These are phyloP conservation scores for Sinocyclocheilus anshuiensis DNA, from an alignment of 2,113 vertebrate species.

Conservation along the genomic window DNA sequence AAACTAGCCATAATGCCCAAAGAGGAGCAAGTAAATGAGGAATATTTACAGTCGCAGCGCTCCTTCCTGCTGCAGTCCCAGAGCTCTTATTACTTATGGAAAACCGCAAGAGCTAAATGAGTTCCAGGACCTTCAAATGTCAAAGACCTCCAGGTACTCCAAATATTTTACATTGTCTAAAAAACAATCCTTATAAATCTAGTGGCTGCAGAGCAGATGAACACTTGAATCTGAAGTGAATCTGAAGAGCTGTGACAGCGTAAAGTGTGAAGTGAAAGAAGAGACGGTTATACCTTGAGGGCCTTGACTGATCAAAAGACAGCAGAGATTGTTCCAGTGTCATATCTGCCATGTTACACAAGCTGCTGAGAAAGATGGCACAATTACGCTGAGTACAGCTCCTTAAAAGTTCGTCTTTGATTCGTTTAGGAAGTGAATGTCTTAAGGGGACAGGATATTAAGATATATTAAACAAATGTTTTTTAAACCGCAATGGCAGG, in stretches of 20 bases:
- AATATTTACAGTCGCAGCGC: neutral
- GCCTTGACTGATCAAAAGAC: constrained; percentile 53
- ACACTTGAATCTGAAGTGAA: constrained; percentile 58
- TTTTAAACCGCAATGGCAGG: neutral
- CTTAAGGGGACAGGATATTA: constrained; percentile 47
- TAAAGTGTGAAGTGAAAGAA: constrained; percentile 62
- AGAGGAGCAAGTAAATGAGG: neutral
- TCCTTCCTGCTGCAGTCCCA: neutral
- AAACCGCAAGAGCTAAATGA: constrained; percentile 7
- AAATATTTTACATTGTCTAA: constrained; percentile 33
- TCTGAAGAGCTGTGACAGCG: constrained; percentile 68
- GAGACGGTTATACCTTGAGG: constrained; percentile 58
- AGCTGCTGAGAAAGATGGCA: constrained; percentile 52
- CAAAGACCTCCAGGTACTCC: neutral
- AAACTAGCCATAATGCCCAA: neutral
- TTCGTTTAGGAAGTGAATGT: constrained; percentile 53
- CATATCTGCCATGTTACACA: constrained; percentile 63
- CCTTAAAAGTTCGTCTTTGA: constrained; percentile 52
- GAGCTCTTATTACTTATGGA: constrained; percentile 21
- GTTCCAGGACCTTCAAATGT: constrained; percentile 38
- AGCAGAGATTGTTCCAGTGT: constrained; percentile 52
- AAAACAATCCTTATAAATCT: constrained; percentile 30
- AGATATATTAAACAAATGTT: neutral
- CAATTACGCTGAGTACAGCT: constrained; percentile 60
- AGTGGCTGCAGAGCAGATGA: constrained; percentile 47